Evolutionary conservation across 1,140 invertebrate species (phyloP).

Genomic region (Nylanderia fulva): DNA sequence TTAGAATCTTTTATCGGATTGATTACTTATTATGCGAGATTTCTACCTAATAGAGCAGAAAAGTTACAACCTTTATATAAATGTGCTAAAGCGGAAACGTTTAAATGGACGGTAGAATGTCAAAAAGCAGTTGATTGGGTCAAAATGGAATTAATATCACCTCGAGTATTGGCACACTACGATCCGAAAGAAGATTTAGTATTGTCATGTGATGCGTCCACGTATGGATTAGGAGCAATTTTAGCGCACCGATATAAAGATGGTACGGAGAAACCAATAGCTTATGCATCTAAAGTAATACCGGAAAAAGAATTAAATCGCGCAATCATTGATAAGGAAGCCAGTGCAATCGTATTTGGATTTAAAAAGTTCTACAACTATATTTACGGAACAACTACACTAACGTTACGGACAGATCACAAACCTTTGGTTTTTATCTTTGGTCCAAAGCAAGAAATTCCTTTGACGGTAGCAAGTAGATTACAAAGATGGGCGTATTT

Average conservation of each 20-base stretch:
- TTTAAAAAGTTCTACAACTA: slow-evolving; percentile 10
- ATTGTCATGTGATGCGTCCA: not conserved
- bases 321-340: not conserved
- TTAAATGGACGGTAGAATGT: not conserved
- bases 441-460: not conserved
- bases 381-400: not conserved
- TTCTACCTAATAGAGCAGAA: slow-evolving; percentile 34
- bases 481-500: not conserved
- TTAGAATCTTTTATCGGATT: slow-evolving; percentile 51
- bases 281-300: not conserved
- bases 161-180: not conserved
- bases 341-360: not conserved
- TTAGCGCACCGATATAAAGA: not conserved
- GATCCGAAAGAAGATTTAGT: not conserved
- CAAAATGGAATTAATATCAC: not conserved
- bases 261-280: not conserved
- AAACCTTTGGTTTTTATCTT: not conserved
- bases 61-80: slow-evolving; percentile 54
- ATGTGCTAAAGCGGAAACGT: not conserved
- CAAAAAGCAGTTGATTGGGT: not conserved
- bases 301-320: not conserved
- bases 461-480: not conserved
- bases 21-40: slow-evolving; percentile 60
- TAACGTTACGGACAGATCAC: not conserved
- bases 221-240: not conserved